Evolutionary conservation across 1,140 invertebrate species (phyloP).

Genomic region (Ips typographus): DNA sequence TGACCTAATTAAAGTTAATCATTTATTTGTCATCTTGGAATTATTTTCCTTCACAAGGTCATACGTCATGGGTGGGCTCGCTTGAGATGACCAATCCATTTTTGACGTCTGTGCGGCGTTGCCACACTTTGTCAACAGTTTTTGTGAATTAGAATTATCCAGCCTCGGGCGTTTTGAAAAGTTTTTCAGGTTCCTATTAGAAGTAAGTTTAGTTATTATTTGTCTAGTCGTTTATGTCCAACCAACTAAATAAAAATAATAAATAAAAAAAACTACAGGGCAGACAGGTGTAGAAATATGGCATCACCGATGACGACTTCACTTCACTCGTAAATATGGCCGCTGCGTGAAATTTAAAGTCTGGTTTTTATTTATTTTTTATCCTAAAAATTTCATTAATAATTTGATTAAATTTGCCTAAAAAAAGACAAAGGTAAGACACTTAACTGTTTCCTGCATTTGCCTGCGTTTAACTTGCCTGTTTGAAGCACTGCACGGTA

Average conservation of each 20-base stretch:
- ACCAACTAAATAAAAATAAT: not conserved
- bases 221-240: not conserved
- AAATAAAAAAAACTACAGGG: not conserved
- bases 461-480: not conserved
- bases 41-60: conserved; percentile 23
- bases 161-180: not conserved
- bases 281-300: not conserved
- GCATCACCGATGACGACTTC: conserved; percentile 9
- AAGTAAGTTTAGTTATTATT: conserved; percentile 7
- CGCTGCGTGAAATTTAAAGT: conserved; percentile 22
- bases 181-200: not conserved
- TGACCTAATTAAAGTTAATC: not conserved
- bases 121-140: not conserved
- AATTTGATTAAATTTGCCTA: conserved; percentile 25
- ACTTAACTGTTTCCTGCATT: not conserved
- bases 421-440: conserved; percentile 25
- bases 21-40: conserved; percentile 22
- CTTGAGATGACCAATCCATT: conserved; percentile 21
- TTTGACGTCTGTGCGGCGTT: conserved; percentile 19
- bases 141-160: not conserved
- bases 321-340: conserved; percentile 19
- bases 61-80: conserved; percentile 12
- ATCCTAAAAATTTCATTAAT: conserved; percentile 24
- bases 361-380: conserved; percentile 37
- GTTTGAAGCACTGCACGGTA: not conserved